Evolutionary conservation across 2,888 invertebrate genomes (phyloP).

Genomic region (Anarsia innoxiella): DNA sequence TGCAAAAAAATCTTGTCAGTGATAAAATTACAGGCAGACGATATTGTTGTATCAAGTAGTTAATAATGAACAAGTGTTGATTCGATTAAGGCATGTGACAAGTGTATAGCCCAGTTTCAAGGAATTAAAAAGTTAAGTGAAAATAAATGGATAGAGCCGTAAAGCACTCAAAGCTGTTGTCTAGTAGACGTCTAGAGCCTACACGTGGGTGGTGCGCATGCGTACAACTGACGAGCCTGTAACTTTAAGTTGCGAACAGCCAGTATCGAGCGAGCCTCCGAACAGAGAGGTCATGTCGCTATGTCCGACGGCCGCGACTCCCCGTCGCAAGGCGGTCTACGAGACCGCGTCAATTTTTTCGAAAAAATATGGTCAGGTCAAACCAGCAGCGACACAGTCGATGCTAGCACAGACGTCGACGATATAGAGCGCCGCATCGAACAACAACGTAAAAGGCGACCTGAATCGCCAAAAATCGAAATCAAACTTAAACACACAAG

Average conservation of each 20-base stretch:
- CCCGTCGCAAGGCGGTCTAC: slow-evolving; percentile 74
- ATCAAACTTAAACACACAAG: slow-evolving; percentile 76
- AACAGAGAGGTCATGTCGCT: slow-evolving; percentile 64
- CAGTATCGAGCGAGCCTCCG: slow-evolving; percentile 72
- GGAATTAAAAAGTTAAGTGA: too few relatives aligned
- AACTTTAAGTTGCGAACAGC: slow-evolving; percentile 28
- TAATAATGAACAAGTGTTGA: too few relatives aligned
- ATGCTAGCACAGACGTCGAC: slow-evolving; percentile 70
- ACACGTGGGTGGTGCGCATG: slow-evolving; percentile 21
- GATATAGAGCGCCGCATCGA: slow-evolving; percentile 78
- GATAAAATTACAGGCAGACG: too few relatives aligned
- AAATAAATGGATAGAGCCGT: too few relatives aligned
- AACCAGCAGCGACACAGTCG: slow-evolving; percentile 51
- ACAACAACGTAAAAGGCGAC: slow-evolving; percentile 69
- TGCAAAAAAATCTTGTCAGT: too few relatives aligned
- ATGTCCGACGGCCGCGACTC: slow-evolving; percentile 71
- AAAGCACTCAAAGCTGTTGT: slow-evolving; percentile 15
- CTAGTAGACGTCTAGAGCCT: slow-evolving; percentile 20
- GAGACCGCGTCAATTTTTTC: slow-evolving; percentile 85
- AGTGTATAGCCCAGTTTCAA: too few relatives aligned
- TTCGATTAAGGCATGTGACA: too few relatives aligned
- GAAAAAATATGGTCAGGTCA: slow-evolving; percentile 84
- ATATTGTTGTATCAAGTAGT: too few relatives aligned
- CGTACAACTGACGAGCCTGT: slow-evolving; percentile 17
- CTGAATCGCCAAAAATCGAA: slow-evolving; percentile 75